Conservation (phyloP, 53 echinoderm and acorn worm species). For the Mesocentrotus franciscanus region DNA sequence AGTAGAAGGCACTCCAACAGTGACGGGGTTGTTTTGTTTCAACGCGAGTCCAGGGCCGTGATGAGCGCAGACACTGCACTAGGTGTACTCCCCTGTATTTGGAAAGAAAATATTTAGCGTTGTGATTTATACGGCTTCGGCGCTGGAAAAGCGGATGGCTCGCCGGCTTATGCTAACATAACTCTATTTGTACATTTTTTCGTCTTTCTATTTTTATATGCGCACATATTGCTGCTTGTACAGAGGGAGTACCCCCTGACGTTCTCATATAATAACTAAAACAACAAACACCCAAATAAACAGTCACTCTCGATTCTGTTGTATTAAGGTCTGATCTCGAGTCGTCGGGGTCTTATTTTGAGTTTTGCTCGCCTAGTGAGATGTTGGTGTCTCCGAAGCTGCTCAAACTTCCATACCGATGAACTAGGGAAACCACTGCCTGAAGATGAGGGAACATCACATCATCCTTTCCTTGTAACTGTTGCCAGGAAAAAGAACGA, state of each 20-base stretch:
- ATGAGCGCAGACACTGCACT: not conserved
- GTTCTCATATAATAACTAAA: constrained; percentile 88
- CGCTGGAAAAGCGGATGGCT: constrained; percentile 71
- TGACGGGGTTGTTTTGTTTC: constrained; percentile 61
- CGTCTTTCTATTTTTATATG: constrained; percentile 56
- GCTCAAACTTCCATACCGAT: not conserved
- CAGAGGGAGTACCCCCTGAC: constrained; percentile 62
- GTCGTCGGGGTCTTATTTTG: constrained; percentile 74
- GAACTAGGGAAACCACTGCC: constrained; percentile 16
- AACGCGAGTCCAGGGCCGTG: constrained; percentile 12
- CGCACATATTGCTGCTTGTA: constrained; percentile 62
- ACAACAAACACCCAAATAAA: constrained; percentile 96
- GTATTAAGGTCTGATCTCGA: constrained; percentile 80
- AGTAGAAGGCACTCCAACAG: constrained; percentile 42
- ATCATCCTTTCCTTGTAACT: not conserved
- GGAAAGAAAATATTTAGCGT: constrained; percentile 90
- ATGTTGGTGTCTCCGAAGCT: not conserved
- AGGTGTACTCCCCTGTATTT: constrained; percentile 76
- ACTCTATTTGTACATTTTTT: constrained; percentile 68
- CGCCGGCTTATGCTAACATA: constrained; percentile 65
- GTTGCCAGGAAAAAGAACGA: not conserved
- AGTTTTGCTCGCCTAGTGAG: constrained; percentile 46
- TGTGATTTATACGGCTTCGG: constrained; percentile 91
- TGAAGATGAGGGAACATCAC: not conserved
- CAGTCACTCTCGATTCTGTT: constrained; percentile 76